These are phyloP conservation scores for Rhincodon typus DNA, from an alignment of 2,797 vertebrate species.

Conservation along the genomic window DNA sequence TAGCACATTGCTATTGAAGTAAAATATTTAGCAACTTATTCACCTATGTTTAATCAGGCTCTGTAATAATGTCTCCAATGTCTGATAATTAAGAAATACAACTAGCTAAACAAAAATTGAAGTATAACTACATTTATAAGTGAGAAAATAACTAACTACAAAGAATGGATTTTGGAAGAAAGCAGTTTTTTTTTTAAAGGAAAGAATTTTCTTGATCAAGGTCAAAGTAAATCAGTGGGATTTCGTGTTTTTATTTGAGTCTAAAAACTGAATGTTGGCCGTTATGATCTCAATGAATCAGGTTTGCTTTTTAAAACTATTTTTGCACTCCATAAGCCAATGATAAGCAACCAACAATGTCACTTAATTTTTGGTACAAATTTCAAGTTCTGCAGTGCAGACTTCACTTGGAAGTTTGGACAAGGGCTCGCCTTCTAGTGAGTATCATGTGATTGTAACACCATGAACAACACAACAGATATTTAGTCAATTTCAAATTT, in stretches of 20 bases:
- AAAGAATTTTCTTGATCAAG: neutral
- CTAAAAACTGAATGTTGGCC: neutral
- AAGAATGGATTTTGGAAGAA: conserved; percentile 18
- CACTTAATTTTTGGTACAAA: neutral
- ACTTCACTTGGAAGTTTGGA: neutral
- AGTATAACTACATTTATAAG: neutral
- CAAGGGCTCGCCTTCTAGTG: neutral
- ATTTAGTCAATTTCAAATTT: neutral
- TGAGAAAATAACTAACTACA: neutral
- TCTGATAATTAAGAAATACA: conserved; percentile 1
- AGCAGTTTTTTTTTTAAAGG: conserved; percentile 7
- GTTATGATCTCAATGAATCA: neutral
- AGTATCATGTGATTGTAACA: neutral
- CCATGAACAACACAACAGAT: neutral
- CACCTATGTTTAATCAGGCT: neutral
- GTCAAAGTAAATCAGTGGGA: neutral
- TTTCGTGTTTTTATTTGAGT: neutral
- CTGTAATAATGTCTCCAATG: neutral
- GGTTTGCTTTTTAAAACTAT: neutral
- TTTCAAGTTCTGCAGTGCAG: neutral
- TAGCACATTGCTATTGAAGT: neutral
- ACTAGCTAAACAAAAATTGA: neutral
- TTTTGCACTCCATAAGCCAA: neutral
- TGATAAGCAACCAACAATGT: neutral
- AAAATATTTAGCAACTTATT: conserved; percentile 47